A percentile compares a stretch with the other conserved stretches of the same genome.
These are phyloP conservation scores for Muschampia staudingeri DNA, from an alignment of 2,888 invertebrate genomes.

Conservation along the genomic window DNA sequence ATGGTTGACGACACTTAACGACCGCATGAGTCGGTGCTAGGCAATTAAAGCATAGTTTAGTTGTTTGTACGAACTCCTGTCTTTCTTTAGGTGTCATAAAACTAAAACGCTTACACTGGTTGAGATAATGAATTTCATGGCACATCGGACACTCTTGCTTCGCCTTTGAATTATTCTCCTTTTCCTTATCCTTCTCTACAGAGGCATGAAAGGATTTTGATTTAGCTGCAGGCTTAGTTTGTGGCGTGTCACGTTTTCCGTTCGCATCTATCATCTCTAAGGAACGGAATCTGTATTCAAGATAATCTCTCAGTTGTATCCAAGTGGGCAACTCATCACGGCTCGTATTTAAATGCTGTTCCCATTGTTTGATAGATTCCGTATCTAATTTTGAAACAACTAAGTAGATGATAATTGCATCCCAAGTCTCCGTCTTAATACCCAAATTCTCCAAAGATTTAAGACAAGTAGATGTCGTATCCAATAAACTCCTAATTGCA, in stretches of 20 bases:
- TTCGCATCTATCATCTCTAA: neutral
- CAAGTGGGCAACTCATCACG: neutral
- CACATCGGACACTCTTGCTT: neutral
- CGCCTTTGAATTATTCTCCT: no score
- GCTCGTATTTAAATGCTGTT: neutral
- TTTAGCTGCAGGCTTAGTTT: neutral
- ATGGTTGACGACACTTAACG: neutral
- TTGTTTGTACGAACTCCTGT: neutral
- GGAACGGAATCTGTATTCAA: neutral
- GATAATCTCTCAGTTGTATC: neutral
- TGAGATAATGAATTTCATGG: neutral
- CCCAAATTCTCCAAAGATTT: neutral
- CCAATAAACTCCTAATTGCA: neutral
- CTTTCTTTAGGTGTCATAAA: neutral
- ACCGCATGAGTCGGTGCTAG: neutral
- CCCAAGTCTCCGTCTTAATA: neutral
- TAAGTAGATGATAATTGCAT: neutral
- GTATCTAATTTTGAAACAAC: neutral
- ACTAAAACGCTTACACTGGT: neutral
- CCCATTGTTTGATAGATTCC: neutral
- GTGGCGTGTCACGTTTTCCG: no score
- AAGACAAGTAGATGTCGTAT: neutral
- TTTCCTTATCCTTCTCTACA: neutral
- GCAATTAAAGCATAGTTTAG: neutral
- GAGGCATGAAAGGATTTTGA: neutral